phyloP scores from a whole-genome alignment of 2,113 vertebrate species.

The Chamaea fasciata region DNA sequence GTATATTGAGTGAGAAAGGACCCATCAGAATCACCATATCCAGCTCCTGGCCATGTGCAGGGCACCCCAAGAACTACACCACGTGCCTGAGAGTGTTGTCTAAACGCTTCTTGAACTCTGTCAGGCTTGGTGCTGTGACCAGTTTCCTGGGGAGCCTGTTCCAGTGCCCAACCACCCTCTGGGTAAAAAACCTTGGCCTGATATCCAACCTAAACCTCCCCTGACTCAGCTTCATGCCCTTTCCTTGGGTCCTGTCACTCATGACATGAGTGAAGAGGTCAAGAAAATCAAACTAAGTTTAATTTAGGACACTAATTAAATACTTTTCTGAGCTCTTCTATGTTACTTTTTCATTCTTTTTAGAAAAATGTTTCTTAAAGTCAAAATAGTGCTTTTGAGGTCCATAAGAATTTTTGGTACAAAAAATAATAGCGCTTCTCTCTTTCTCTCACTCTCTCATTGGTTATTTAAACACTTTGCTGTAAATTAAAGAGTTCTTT shows the following conservation, averaged over 20 bases:
- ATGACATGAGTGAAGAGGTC: neutral
- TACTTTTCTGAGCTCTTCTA: slow-evolving; percentile 46
- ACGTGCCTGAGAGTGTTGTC: neutral
- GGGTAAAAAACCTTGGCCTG: neutral
- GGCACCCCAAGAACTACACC: neutral
- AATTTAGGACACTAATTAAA: slow-evolving; percentile 65
- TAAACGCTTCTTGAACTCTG: neutral
- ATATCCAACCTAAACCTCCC: neutral
- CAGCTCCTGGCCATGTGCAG: neutral
- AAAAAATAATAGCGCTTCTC: slow-evolving; percentile 73
- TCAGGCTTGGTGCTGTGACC: neutral
- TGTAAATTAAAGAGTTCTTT: slow-evolving; percentile 78
- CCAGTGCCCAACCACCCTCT: neutral
- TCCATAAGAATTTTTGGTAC: slow-evolving; percentile 82
- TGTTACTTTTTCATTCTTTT: slow-evolving; percentile 30
- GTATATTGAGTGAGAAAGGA: neutral
- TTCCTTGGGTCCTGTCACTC: neutral
- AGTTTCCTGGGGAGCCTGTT: neutral
- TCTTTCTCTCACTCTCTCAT: slow-evolving; percentile 60
- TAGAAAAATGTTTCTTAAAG: slow-evolving; percentile 72
- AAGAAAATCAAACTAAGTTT: slow-evolving; percentile 57
- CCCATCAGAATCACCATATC: neutral
- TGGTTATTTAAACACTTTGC: slow-evolving; percentile 71
- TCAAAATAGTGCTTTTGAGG: slow-evolving; percentile 79
- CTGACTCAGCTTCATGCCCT: neutral